phyloP scores from a whole-genome alignment of 1,140 invertebrate species.

The Chionoecetes opilio region DNA sequence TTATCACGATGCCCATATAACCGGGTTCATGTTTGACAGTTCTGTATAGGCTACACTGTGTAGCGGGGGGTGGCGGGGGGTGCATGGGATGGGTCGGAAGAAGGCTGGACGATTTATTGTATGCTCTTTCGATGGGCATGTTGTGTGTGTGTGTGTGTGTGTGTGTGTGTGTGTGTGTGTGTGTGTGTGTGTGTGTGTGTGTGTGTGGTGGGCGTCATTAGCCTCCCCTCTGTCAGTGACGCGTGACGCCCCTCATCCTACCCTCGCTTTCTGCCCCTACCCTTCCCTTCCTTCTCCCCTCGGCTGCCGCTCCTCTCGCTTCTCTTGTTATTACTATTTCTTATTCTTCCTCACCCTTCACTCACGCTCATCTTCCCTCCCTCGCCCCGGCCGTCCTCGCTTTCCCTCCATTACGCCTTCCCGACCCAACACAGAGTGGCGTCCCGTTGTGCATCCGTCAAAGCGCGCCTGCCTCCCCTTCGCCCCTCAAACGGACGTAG shows the following conservation, averaged over 20 bases:
- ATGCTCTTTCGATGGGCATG: not conserved
- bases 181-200: constrained; percentile 51
- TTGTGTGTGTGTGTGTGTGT: constrained; percentile 55
- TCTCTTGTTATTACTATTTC: constrained; percentile 30
- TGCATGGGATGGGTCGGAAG: not conserved
- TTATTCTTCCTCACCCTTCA: constrained; percentile 28
- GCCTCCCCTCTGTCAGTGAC: constrained; percentile 24
- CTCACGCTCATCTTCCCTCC: constrained; percentile 15
- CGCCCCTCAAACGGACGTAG: not conserved
- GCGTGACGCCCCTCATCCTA: constrained; percentile 23
- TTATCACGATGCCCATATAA: not conserved
- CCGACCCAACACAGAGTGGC: not conserved
- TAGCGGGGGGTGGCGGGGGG: not conserved
- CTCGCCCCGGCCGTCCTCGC: not conserved
- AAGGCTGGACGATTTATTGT: not conserved
- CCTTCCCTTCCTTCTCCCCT: not conserved
- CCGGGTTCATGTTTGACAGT: not conserved
- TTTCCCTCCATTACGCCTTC: not conserved
- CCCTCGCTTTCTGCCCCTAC: not conserved
- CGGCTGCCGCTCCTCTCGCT: not conserved
- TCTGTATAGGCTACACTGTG: not conserved
- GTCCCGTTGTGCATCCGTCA: not conserved
- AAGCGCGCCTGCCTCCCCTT: not conserved
- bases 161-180: constrained; percentile 47
- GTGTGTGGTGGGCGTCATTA: not conserved